Evolutionary conservation across 1,140 invertebrate genomes (phyloP).

Genomic region (Eubasilissa regina): DNA sequence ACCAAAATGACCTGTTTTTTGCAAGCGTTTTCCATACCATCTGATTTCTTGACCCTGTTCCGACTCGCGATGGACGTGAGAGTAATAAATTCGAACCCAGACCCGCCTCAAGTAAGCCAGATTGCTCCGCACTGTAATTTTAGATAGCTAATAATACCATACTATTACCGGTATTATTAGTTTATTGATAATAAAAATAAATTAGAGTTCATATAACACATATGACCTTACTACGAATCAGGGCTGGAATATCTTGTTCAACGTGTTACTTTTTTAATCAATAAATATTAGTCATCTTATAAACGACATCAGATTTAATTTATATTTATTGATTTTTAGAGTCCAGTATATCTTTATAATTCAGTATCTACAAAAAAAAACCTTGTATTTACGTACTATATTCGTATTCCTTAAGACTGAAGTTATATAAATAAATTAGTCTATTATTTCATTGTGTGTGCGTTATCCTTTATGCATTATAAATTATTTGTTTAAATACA

Average conservation of each 20-base stretch:
- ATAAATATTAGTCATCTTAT: background rate
- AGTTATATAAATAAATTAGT: too few species aligned
- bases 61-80: slow-evolving; percentile 41
- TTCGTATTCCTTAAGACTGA: too few species aligned
- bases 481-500: too few species aligned
- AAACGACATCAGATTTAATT: too few species aligned
- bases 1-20: too few species aligned
- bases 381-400: too few species aligned
- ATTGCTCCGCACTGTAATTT: slow-evolving; percentile 42
- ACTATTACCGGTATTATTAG: slow-evolving; percentile 58
- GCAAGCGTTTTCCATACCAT: too few species aligned
- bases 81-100: slow-evolving; percentile 52
- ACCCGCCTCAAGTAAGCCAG: slow-evolving; percentile 32
- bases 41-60: too few species aligned
- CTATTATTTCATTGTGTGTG: too few species aligned
- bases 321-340: too few species aligned
- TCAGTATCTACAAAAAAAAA: too few species aligned
- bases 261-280: background rate
- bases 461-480: background rate
- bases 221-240: slow-evolving; percentile 18
- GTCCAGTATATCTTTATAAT: too few species aligned
- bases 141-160: slow-evolving; percentile 57
- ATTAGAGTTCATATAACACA: slow-evolving; percentile 48
- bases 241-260: background rate
- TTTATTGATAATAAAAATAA: slow-evolving; percentile 61